These are phyloP conservation scores for Nemapogon koenigi DNA, from an alignment of 2,888 invertebrate genomes.

Conservation along the genomic window DNA sequence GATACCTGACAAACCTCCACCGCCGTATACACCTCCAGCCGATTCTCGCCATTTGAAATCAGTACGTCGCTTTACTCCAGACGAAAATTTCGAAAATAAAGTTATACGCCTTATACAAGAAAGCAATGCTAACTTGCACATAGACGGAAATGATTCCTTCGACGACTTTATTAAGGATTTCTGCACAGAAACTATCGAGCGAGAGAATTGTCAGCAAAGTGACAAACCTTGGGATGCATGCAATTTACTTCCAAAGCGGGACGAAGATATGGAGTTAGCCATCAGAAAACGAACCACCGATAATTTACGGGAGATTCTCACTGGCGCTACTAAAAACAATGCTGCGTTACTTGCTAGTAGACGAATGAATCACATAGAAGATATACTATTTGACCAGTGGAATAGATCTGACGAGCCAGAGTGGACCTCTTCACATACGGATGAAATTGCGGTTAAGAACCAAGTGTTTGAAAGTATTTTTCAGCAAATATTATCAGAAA, in stretches of 20 bases:
- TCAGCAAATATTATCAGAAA: slow-evolving; percentile 43
- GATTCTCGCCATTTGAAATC: slow-evolving; percentile 25
- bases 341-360: slow-evolving; percentile 28
- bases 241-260: slow-evolving; percentile 36
- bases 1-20: slow-evolving; percentile 56
- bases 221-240: slow-evolving; percentile 47
- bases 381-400: slow-evolving; percentile 51
- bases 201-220: slow-evolving; percentile 26
- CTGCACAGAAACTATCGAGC: slow-evolving; percentile 32
- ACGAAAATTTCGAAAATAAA: neutral
- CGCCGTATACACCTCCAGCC: slow-evolving; percentile 49
- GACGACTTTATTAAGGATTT: slow-evolving; percentile 40
- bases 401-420: slow-evolving; percentile 50
- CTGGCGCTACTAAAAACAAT: slow-evolving; percentile 28
- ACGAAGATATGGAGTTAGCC: slow-evolving; percentile 23
- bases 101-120: neutral
- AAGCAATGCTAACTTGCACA: neutral
- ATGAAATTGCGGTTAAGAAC: slow-evolving; percentile 45
- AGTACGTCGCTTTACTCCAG: slow-evolving; percentile 1
- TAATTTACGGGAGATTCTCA: slow-evolving; percentile 35
- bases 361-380: slow-evolving; percentile 52
- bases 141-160: slow-evolving; percentile 25
- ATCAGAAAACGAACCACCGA: slow-evolving; percentile 24
- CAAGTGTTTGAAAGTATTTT: slow-evolving; percentile 52
- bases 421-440: slow-evolving; percentile 45